Conservation (phyloP, 2,113 vertebrate genomes). For the Bettongia penicillata region DNA sequence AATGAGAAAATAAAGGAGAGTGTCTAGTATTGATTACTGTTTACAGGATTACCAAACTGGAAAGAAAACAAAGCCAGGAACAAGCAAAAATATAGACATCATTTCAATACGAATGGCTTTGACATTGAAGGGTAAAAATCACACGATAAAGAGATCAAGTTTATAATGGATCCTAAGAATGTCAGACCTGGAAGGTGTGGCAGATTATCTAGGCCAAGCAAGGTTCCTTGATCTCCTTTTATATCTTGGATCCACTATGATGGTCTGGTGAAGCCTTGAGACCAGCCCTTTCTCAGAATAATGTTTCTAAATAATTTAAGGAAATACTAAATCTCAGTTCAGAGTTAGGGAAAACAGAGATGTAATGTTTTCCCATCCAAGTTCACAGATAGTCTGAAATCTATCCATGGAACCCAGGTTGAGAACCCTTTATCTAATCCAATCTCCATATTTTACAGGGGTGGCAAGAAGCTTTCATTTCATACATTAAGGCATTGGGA, state of each 20-base stretch:
- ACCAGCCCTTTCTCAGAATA: background rate
- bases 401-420: background rate
- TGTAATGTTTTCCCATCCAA: background rate
- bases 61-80: conserved; percentile 10
- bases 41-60: conserved; percentile 22
- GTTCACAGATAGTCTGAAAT: background rate
- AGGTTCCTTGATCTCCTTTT: background rate
- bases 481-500: background rate
- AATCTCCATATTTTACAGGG: background rate
- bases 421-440: conserved; percentile 42
- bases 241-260: background rate
- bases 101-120: conserved; percentile 14
- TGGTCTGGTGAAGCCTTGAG: background rate
- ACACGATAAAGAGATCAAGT: conserved; percentile 5
- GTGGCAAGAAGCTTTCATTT: background rate
- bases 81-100: conserved; percentile 7
- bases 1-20: conserved; percentile 38
- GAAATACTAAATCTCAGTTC: background rate
- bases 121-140: conserved; percentile 35
- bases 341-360: background rate
- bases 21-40: conserved; percentile 25
- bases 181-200: background rate
- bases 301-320: background rate
- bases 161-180: conserved; percentile 3
- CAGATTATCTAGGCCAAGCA: background rate